Conservation (phyloP, 2,797 vertebrate species). For the Xiphorhynchus erythropygius region DNA sequence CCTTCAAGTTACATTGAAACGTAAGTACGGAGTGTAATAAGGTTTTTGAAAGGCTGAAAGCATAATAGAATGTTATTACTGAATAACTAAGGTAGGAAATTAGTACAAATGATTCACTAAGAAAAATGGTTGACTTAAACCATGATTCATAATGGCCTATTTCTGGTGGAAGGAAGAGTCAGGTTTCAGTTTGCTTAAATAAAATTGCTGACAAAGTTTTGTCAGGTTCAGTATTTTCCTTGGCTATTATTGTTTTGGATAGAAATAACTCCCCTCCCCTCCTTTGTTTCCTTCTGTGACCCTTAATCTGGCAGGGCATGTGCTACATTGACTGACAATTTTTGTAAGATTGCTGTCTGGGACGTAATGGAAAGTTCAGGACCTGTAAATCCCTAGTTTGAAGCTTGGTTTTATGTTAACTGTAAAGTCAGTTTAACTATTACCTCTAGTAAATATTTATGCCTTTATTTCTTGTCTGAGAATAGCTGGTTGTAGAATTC, state of each 20-base stretch:
- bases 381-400: not conserved
- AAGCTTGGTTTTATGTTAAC: not conserved
- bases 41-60: not conserved
- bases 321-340: not conserved
- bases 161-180: not conserved
- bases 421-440: not conserved
- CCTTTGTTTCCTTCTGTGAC: not conserved
- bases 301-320: rapidly evolving
- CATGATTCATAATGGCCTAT: not conserved
- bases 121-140: not conserved
- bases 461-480: not conserved
- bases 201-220: not conserved
- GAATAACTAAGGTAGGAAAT: not conserved
- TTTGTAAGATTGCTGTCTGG: not conserved
- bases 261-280: not conserved
- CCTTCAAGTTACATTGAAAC: conserved; percentile 88
- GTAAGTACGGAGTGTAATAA: conserved; percentile 69
- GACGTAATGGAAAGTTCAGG: not conserved
- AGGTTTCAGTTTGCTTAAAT: not conserved
- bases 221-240: rapidly evolving
- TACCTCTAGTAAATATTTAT: not conserved
- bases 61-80: not conserved
- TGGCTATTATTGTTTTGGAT: not conserved
- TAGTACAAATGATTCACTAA: not conserved
- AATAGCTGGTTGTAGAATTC: not conserved